A percentile compares a stretch with the other conserved stretches of the same genome.
These are phyloP conservation scores for Ageneiosus marmoratus DNA, from an alignment of 2,113 vertebrate species.

Conservation along the genomic window DNA sequence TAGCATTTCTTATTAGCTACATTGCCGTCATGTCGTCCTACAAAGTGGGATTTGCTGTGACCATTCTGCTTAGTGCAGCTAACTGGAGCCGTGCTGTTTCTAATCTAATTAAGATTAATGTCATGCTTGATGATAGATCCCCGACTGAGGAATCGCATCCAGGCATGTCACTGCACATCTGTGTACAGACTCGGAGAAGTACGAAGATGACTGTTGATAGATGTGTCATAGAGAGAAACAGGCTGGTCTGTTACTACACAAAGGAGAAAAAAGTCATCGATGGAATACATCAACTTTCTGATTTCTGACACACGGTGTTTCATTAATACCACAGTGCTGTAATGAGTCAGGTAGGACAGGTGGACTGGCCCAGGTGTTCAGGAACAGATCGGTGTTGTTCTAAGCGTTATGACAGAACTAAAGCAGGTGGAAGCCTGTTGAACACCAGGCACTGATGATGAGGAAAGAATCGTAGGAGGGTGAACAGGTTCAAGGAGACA, in stretches of 20 bases:
- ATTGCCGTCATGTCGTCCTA: background rate
- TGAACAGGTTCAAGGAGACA: conserved; percentile 49
- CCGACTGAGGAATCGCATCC: conserved; percentile 25
- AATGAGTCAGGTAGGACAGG: conserved; percentile 40
- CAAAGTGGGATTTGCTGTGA: conserved; percentile 9
- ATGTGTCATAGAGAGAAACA: conserved; percentile 40
- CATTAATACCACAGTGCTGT: conserved; percentile 9
- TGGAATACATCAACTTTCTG: conserved; percentile 1
- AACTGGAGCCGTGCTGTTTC: conserved; percentile 44
- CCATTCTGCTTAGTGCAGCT: conserved; percentile 34
- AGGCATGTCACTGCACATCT: conserved; percentile 12
- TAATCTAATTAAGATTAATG: conserved; percentile 59
- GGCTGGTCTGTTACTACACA: conserved; percentile 8
- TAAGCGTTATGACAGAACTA: background rate
- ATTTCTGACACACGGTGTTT: conserved; percentile 4
- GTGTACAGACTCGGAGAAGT: background rate
- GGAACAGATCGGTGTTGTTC: conserved; percentile 54
- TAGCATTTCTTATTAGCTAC: background rate
- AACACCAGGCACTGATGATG: conserved; percentile 8
- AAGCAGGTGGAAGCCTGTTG: conserved; percentile 51
- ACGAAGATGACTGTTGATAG: conserved; percentile 41
- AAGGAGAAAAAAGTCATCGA: background rate
- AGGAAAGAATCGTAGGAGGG: conserved; percentile 32
- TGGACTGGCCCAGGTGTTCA: conserved; percentile 56
- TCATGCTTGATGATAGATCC: conserved; percentile 49